A percentile compares a stretch with the other conserved stretches of the same genome.
Evolutionary conservation across 2,797 vertebrate species (phyloP).

Genomic region (Diplodus sargus): DNA sequence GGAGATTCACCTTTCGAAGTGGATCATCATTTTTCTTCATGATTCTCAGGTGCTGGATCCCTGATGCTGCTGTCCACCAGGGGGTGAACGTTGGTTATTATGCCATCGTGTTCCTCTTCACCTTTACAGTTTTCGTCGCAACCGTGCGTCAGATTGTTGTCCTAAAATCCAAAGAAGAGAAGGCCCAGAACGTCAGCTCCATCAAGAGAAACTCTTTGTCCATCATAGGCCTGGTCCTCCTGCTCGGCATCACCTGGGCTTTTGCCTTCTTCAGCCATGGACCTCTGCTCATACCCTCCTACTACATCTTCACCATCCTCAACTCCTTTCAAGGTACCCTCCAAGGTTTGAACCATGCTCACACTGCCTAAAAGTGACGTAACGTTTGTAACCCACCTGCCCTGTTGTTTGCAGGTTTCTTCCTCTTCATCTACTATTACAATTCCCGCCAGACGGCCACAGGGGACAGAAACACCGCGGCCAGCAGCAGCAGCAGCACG

Average conservation of each 20-base stretch:
- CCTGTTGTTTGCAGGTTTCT: slow-evolving; percentile 66
- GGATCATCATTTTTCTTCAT: background rate
- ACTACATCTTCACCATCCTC: slow-evolving; percentile 77
- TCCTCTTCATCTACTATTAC: slow-evolving; percentile 77
- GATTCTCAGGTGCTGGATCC: slow-evolving; percentile 76
- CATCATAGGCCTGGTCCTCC: slow-evolving; percentile 61
- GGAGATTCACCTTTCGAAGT: no score
- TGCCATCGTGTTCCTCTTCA: slow-evolving; percentile 70
- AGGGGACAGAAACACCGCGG: rapidly evolving
- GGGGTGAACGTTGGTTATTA: slow-evolving; percentile 73
- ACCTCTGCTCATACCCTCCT: slow-evolving; percentile 55
- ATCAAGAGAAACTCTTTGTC: slow-evolving; percentile 37
- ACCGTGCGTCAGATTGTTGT: slow-evolving; percentile 22
- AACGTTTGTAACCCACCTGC: background rate
- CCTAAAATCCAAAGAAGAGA: rapidly evolving
- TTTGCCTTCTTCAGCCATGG: slow-evolving; percentile 76
- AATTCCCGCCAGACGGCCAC: slow-evolving; percentile 24
- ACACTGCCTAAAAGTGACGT: background rate
- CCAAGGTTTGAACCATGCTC: background rate
- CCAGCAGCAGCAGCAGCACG: background rate
- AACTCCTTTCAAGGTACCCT: slow-evolving; percentile 77
- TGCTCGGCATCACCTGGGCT: slow-evolving; percentile 77
- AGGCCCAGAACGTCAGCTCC: background rate
- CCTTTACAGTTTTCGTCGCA: slow-evolving; percentile 39
- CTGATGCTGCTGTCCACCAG: slow-evolving; percentile 50